These are phyloP conservation scores for Frankliniella fusca DNA, from an alignment of 2,888 invertebrate species.

Conservation along the genomic window DNA sequence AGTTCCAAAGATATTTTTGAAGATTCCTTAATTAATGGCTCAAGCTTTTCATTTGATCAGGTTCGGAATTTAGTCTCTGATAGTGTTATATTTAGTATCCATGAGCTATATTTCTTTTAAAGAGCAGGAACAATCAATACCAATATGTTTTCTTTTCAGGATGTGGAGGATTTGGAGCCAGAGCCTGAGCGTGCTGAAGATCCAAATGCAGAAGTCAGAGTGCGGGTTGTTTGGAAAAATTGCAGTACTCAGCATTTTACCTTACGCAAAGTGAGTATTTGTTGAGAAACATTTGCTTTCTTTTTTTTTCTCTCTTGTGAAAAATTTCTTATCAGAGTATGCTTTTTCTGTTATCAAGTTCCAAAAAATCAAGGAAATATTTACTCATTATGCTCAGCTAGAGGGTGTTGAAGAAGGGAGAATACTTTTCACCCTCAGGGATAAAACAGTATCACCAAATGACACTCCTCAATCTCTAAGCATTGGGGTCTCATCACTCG, in stretches of 20 bases:
- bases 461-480: not conserved
- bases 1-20: not conserved
- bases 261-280: not conserved
- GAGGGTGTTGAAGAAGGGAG: not conserved
- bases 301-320: not conserved
- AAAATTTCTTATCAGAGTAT: not conserved
- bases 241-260: not conserved
- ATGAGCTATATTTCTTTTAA: not conserved
- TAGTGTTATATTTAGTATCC: not conserved
- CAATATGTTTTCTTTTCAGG: not conserved
- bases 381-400: not conserved
- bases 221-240: not conserved
- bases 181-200: not conserved
- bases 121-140: not conserved
- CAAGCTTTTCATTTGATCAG: not conserved
- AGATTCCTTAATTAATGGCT: not conserved
- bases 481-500: not conserved
- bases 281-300: not conserved
- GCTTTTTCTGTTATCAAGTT: not conserved
- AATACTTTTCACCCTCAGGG: not conserved
- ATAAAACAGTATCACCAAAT: not conserved
- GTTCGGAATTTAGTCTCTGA: not conserved
- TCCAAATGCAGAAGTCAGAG: not conserved
- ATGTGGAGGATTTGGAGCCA: not conserved
- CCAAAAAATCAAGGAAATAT: constrained; percentile 4